Conservation (phyloP, 2,797 vertebrate species). For the Urosaurus nigricauda region DNA sequence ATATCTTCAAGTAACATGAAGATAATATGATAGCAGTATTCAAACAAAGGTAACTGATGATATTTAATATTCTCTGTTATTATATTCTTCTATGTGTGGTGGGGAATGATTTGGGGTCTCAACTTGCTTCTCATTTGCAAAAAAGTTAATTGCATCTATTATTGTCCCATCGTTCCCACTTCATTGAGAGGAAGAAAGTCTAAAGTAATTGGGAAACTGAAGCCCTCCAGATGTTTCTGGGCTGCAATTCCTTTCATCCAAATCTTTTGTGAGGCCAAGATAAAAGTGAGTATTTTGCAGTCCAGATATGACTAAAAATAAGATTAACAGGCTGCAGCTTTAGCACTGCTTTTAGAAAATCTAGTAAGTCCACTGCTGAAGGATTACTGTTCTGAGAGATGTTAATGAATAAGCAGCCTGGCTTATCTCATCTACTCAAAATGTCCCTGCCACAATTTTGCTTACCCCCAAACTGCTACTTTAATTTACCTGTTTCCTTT, state of each 20-base stretch:
- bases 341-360: neutral
- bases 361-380: neutral
- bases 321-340: neutral
- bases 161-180: neutral
- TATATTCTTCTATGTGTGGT: neutral
- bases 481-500: neutral
- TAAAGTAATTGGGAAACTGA: neutral
- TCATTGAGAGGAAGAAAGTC: no score
- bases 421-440: neutral
- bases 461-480: neutral
- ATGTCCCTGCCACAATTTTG: neutral
- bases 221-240: neutral
- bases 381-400: neutral
- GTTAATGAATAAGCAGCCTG: neutral
- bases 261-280: neutral
- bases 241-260: neutral
- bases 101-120: neutral
- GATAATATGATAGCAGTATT: constrained; percentile 1
- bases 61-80: neutral
- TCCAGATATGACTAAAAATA: neutral
- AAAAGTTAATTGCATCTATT: neutral
- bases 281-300: neutral
- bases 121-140: neutral
- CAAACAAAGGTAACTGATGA: neutral
- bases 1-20: neutral